phyloP scores from a whole-genome alignment of 1,140 invertebrate species.

The Drosophila watanabei region DNA sequence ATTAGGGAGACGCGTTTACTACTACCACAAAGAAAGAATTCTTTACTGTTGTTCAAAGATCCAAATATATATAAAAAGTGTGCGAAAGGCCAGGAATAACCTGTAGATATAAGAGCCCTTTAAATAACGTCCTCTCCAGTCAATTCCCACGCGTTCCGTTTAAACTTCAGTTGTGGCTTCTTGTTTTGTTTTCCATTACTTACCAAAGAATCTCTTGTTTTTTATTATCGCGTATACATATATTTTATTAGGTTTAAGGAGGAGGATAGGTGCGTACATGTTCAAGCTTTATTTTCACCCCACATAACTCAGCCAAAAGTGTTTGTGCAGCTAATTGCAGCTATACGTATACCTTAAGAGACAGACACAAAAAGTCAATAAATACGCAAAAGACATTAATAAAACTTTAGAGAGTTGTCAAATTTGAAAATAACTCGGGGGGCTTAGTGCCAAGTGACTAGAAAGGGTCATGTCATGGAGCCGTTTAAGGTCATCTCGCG shows the following conservation, averaged over 20 bases:
- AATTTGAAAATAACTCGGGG: neutral
- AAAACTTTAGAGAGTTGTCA: neutral
- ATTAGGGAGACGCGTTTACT: constrained; percentile 51
- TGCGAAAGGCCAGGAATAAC: constrained; percentile 28
- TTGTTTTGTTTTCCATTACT: constrained; percentile 48
- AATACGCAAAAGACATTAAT: constrained; percentile 62
- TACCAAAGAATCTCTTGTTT: constrained; percentile 73
- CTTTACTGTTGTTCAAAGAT: constrained; percentile 74
- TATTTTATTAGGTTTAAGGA: constrained; percentile 47
- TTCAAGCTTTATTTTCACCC: constrained; percentile 66
- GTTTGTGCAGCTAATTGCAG: constrained; percentile 28
- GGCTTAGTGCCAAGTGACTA: neutral
- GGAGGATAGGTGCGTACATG: constrained; percentile 54
- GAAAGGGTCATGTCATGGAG: too few relatives aligned
- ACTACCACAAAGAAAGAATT: constrained; percentile 52
- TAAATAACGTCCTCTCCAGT: constrained; percentile 35
- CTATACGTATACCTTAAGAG: constrained; percentile 31
- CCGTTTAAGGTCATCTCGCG: too few relatives aligned
- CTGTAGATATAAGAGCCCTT: constrained; percentile 62
- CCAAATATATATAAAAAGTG: constrained; percentile 41
- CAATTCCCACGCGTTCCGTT: constrained; percentile 60
- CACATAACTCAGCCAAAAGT: constrained; percentile 58
- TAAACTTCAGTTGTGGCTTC: constrained; percentile 52
- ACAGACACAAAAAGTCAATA: constrained; percentile 63
- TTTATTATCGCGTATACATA: constrained; percentile 39